Evolutionary conservation across 37 sponge, comb jelly and placozoan genomes (phyloP), one percentile per base, ranked within the genome.

Genomic region (Sycon ciliatum): DNA sequence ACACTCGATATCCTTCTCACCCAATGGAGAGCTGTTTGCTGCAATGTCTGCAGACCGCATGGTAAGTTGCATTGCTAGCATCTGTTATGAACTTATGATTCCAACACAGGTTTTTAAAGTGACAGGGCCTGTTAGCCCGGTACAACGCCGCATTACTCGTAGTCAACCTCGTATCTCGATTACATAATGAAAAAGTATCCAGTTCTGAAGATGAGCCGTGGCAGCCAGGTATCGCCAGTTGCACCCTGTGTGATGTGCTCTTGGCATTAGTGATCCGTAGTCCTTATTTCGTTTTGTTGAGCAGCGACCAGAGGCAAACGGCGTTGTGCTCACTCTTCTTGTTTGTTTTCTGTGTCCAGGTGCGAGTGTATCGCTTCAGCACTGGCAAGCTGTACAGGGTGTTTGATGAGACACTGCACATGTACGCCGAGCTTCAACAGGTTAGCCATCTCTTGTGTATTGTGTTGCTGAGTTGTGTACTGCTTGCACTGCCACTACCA

Each of bases 311-410:
- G 6, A 24, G 6, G 22, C 9, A n/a, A 24, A 7, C 24, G 20
- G n/a, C 33, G 20, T 20, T 46, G 38, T 37, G 4, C 20, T 6
- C 28, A 49, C 24, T 18, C 3, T 16, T 16, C 38, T 62, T 16
- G 11, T 27, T 68, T 3, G 3, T 20, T 73, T 6, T 65, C 30
- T 60, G 18, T 53, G 31, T 52, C 0, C 62, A 86, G 86, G 77
- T 93, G 6, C 32, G 89, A n/a, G 88, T 95, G 24, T 95, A 91
- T 68, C 60, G 70, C 54, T 85, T 88, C 39, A 67, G 78, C 32
- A 91, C 91, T 56, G 97, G 92, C 36, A 88, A 85, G 67, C 83
- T 88, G 33, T 38, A 85, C 65, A 7, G 83, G 3, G 84, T 89
- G 16, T 88, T 85, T 69, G 89, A 93, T 61, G 94, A 93, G 70